phyloP scores from a whole-genome alignment of 1,140 invertebrate genomes.

The Akabosia matsudoensis region DNA sequence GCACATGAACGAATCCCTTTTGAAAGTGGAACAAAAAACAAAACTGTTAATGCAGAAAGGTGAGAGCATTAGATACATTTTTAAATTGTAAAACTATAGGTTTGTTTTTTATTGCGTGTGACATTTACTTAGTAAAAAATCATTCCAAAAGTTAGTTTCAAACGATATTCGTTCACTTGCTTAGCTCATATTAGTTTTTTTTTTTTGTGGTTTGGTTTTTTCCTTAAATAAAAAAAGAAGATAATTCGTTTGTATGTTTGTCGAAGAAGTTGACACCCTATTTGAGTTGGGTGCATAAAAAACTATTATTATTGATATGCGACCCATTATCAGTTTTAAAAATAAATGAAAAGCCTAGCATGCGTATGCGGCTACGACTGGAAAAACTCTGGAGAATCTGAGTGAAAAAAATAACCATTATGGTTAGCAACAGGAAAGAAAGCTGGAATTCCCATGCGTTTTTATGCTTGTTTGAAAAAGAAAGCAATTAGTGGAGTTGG shows the following conservation, averaged over 20 bases:
- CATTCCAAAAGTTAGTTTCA: not conserved
- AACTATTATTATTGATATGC: not conserved
- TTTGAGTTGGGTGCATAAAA: too few relatives aligned
- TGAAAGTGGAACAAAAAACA: not conserved
- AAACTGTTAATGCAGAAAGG: not conserved
- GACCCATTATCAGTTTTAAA: not conserved
- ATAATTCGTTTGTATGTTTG: too few relatives aligned
- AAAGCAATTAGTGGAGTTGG: too few relatives aligned
- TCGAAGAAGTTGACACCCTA: too few relatives aligned
- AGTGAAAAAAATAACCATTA: conserved; percentile 38
- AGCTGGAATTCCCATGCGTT: too few relatives aligned
- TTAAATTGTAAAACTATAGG: too few relatives aligned
- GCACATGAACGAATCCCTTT: not conserved
- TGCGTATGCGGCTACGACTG: conserved; percentile 28
- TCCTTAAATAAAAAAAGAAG: too few relatives aligned
- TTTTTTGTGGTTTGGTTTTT: too few relatives aligned
- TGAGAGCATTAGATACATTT: not conserved
- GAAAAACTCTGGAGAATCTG: conserved; percentile 47
- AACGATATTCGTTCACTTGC: not conserved
- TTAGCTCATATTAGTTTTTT: too few relatives aligned
- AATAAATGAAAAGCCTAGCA: conserved; percentile 34
- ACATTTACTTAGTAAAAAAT: too few relatives aligned
- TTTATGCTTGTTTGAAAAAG: too few relatives aligned
- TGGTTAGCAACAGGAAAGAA: conserved; percentile 34
- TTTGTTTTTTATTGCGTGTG: too few relatives aligned